Percentiles rank a stretch among this genome's conserved stretches.
phyloP scores from a whole-genome alignment of 2,113 vertebrate species.

The Malurus cyaneus region DNA sequence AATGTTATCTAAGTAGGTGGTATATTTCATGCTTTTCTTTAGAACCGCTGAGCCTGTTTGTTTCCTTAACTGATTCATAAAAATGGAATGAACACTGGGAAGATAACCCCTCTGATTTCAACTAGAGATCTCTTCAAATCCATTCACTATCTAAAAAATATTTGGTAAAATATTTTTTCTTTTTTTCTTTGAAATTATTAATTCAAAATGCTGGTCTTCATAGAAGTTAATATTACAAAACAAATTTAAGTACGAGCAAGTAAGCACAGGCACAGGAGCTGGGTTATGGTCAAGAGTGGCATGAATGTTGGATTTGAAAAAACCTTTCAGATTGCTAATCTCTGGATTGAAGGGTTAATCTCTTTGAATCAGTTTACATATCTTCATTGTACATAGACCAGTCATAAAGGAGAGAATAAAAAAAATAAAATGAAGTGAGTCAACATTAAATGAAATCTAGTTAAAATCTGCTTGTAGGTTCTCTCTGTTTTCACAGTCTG shows the following conservation, averaged over 20 bases:
- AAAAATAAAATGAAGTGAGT: neutral
- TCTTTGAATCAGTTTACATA: neutral
- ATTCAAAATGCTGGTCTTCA: neutral
- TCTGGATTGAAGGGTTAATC: neutral
- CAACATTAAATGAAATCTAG: neutral
- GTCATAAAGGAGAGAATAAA: neutral
- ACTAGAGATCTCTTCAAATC: neutral
- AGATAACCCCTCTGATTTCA: neutral
- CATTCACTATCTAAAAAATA: neutral
- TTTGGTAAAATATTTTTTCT: neutral
- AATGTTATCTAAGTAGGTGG: neutral
- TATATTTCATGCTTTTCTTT: neutral
- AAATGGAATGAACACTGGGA: neutral
- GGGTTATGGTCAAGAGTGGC: neutral
- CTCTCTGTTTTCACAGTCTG: neutral
- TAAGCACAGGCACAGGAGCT: fast-evolving
- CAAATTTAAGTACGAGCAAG: neutral
- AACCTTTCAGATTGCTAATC: neutral
- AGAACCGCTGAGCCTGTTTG: neutral
- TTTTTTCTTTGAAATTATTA: neutral
- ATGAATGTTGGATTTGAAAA: neutral
- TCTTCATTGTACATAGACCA: neutral
- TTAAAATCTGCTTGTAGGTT: neutral
- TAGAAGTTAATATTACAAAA: neutral
- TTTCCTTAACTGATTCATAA: neutral